Evolutionary conservation across 2,888 invertebrate species (phyloP).

Genomic region (Branchellion lobata): DNA sequence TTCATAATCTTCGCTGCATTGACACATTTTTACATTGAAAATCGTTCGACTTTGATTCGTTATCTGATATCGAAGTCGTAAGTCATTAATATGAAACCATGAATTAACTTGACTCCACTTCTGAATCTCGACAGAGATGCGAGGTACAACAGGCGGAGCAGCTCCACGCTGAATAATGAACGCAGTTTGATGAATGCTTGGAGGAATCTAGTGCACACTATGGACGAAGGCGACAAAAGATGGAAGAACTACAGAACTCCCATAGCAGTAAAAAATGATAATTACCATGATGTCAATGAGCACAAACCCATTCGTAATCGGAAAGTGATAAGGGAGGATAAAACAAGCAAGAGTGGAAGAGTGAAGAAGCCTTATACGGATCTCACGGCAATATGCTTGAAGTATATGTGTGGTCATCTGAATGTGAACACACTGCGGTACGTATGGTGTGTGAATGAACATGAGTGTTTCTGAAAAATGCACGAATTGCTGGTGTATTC

Average conservation of each 20-base stretch:
- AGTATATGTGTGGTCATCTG: not conserved
- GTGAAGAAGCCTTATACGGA: not conserved
- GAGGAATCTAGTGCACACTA: not conserved
- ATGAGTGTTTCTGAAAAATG: not conserved
- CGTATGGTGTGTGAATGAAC: constrained; percentile 1
- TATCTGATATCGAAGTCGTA: too few relatives aligned
- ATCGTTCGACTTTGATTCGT: too few relatives aligned
- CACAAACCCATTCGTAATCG: too few relatives aligned
- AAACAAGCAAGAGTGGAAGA: not conserved
- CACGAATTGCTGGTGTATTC: too few relatives aligned
- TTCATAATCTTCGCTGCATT: too few relatives aligned
- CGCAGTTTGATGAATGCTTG: not conserved
- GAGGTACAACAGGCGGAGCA: too few relatives aligned
- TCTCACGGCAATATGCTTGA: not conserved
- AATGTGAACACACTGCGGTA: not conserved
- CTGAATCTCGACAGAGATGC: too few relatives aligned
- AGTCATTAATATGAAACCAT: too few relatives aligned
- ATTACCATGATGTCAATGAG: not conserved
- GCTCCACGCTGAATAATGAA: not conserved
- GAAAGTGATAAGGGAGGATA: too few relatives aligned
- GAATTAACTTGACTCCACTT: too few relatives aligned
- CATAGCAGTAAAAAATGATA: not conserved
- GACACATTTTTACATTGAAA: too few relatives aligned
- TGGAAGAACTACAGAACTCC: not conserved
- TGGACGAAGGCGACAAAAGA: not conserved